Percentiles rank a stretch among this genome's conserved stretches.
Conservation (phyloP, 2,113 vertebrate genomes). For the Ploceus nigricollis region DNA sequence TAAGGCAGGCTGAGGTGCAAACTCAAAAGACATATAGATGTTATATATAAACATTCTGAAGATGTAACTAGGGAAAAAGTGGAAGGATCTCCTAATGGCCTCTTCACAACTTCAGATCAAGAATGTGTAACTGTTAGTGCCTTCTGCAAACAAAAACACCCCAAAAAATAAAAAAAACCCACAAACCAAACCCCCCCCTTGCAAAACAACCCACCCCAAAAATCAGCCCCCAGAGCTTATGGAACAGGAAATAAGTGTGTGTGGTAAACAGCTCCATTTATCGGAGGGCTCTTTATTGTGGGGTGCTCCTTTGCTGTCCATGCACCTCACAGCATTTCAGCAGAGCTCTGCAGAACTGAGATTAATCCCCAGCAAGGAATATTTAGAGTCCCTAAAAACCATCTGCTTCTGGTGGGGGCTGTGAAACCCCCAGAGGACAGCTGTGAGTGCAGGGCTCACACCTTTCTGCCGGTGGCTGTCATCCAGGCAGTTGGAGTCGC, state of each 20-base stretch:
- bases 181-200: background rate
- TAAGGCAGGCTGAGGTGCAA: background rate
- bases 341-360: background rate
- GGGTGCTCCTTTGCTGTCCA: background rate
- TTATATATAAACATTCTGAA: background rate
- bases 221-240: background rate
- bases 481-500: constrained; percentile 96
- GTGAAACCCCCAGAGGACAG: background rate
- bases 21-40: background rate
- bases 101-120: background rate
- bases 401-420: background rate
- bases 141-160: background rate
- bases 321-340: background rate
- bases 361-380: background rate
- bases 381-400: background rate
- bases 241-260: background rate
- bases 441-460: background rate
- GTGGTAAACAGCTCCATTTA: background rate
- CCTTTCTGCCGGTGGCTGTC: constrained; percentile 98
- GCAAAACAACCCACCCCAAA: background rate
- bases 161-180: background rate
- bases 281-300: background rate
- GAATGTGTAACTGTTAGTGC: background rate
- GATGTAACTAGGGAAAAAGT: background rate
- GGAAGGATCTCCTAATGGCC: background rate